Conservation (phyloP, 2,888 invertebrate genomes). For the Sussaba pulchella region DNA sequence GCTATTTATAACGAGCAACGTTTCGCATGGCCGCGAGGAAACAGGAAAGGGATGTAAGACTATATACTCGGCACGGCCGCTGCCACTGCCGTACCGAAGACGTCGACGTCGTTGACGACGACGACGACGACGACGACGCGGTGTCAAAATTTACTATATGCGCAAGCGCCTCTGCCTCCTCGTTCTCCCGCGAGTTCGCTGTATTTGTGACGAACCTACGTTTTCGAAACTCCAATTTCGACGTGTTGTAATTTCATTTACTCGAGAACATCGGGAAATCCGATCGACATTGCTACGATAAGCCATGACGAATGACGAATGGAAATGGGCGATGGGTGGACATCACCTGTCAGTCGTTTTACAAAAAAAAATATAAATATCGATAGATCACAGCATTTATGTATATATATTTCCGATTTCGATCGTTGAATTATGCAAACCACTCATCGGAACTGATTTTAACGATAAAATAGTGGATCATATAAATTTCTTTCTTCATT, state of each 20-base stretch:
- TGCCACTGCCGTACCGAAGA: neutral
- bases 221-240: neutral
- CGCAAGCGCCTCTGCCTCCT: constrained; percentile 27
- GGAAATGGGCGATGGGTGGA: neutral
- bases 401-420: no score
- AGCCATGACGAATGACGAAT: neutral
- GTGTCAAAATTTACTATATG: constrained; percentile 59
- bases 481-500: no score
- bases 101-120: constrained; percentile 20
- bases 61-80: constrained; percentile 47
- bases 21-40: constrained; percentile 67
- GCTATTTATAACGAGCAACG: constrained; percentile 79
- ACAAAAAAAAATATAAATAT: neutral
- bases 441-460: no score
- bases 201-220: neutral
- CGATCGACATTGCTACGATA: neutral
- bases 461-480: no score
- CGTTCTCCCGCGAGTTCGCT: constrained; percentile 6
- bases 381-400: neutral
- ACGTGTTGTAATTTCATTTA: neutral
- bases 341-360: neutral
- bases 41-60: constrained; percentile 56
- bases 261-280: neutral
- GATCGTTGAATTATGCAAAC: no score
- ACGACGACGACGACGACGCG: constrained; percentile 35